Evolutionary conservation across 2,797 vertebrate species (phyloP), one percentile per base, ranked within the genome.

Genomic region (Sebastolobus alascanus): DNA sequence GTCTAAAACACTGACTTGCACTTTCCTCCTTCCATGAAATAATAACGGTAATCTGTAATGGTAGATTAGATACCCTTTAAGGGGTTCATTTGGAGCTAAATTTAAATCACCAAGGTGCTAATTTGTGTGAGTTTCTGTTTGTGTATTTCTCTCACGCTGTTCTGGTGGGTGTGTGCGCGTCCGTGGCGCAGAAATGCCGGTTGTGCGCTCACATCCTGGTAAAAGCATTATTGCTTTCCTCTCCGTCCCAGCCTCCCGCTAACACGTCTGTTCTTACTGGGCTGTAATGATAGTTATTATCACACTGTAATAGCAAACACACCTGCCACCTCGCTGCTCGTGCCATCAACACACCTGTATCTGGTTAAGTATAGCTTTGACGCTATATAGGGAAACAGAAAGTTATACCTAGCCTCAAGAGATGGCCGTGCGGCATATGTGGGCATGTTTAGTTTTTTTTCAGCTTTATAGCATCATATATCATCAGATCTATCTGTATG

Each of bases 341-440:
- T 88, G 89, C 89, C 90, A 93, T 84, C 89, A 84, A 84, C 93
- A 92, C 93, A 94, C 93, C 94, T 94, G 93, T 63, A 85, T 88
- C 56, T 78, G 87, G 33, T 72, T 94, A 93, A 93, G 84, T 92
- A 85, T 84, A 91, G 77, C 82, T 80, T 61, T 84, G 77, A 18
- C 2, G 6, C 61, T 76, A 35, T 68, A 71, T 5, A 55, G 63
- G 77, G 84, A 89, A 87, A 90, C 58, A 14, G 84, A 90, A 90
- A 91, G 89, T 90, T 72, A 75, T 69, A 87, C 75, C 56, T 66
- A 29, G 71, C 75, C 80, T 73, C 25, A 2, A 82, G 73, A 83
- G 82, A 82, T 56, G 38, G 56, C 37, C 9, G 35, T n/a, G 35
- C 25, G 25, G 25, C 59, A 22, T 65, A 76, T 52, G 61, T 52